phyloP scores from a whole-genome alignment of 2,888 invertebrate genomes.

The Tigriopus californicus region DNA sequence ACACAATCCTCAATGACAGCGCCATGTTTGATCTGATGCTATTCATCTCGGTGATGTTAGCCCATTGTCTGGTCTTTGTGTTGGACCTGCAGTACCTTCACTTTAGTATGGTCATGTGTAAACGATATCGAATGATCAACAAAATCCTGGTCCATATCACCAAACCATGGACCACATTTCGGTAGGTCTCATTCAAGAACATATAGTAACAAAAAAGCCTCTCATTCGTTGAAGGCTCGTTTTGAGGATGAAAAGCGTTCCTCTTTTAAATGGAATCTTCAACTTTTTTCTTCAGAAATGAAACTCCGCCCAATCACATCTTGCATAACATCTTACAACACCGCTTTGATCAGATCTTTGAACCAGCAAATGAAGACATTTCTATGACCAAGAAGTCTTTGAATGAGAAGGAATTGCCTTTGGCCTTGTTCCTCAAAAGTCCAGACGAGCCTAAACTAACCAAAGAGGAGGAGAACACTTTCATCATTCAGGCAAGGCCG shows the following conservation, averaged over 20 bases:
- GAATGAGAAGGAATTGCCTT: not conserved
- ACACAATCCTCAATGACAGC: not conserved
- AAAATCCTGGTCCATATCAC: not conserved
- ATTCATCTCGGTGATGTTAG: not conserved
- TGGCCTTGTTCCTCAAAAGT: not conserved
- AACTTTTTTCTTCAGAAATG: not conserved
- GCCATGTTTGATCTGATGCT: not conserved
- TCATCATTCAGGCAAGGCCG: not conserved
- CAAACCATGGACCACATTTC: not conserved
- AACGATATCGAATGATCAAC: constrained; percentile 1
- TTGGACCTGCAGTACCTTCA: not conserved
- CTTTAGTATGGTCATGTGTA: not conserved
- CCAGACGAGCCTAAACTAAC: not conserved
- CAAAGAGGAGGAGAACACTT: not conserved
- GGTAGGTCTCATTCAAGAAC: too few relatives aligned
- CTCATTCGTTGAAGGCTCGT: too few relatives aligned
- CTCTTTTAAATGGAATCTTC: too few relatives aligned
- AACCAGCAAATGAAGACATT: constrained; percentile 4
- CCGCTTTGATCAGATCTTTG: constrained; percentile 14
- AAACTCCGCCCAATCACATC: not conserved
- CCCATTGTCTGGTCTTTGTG: not conserved
- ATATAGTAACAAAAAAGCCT: not conserved
- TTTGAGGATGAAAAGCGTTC: too few relatives aligned
- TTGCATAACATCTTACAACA: constrained; percentile 10
- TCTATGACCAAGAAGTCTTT: not conserved